Evolutionary conservation across 2,888 invertebrate species (phyloP), one percentile per base, ranked within the genome.

Genomic region (Cheilosia variabilis): DNA sequence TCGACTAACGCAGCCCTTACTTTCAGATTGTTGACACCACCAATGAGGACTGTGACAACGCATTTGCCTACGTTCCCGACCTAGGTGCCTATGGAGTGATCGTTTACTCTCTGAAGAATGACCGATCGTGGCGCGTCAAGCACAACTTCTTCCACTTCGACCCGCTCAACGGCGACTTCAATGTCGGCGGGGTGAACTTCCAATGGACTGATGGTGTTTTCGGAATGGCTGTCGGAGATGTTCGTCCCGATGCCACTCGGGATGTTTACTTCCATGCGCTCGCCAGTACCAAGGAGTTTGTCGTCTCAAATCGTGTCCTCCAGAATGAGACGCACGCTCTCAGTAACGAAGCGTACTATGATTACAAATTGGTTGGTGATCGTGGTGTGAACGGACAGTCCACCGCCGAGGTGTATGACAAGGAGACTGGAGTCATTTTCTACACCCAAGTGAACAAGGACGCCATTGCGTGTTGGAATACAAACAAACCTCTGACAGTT

Each of bases 181-280:
- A 95, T 88, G 94, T 97, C 15, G 95, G 95, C 53, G 96, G 96
- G 5, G 94, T 96, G 24, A 94, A 95, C 90, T 97, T 97, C 94
- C 97, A 97, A 90, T 97, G 96, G 97, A 96, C 96, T 0, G 97
- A 97, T 90, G 97, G 97, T 1, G 94, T 97, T 0, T 96, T 97
- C 88, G 96, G 95, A 17, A 90, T 97, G 87, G 96, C 96, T 2
- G 92, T 96, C 19, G 95, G 95, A 0, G 94, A 94, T 41, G 93
- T 93, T 79, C 93, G 94, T 83, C 92, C 93, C 6, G 94, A 95
- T 88, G 94, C 94, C 34, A 89, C 93, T 87, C 95, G 95, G 87
- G 95, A 95, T 24, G 93, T 96, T 88, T 97, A 96, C 91, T 97
- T 97, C 95, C 97, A 97, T 91, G 94, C 97, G 0, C 93, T 97